Conservation (phyloP, 2,113 vertebrate species). For the Melanerpes formicivorus region DNA sequence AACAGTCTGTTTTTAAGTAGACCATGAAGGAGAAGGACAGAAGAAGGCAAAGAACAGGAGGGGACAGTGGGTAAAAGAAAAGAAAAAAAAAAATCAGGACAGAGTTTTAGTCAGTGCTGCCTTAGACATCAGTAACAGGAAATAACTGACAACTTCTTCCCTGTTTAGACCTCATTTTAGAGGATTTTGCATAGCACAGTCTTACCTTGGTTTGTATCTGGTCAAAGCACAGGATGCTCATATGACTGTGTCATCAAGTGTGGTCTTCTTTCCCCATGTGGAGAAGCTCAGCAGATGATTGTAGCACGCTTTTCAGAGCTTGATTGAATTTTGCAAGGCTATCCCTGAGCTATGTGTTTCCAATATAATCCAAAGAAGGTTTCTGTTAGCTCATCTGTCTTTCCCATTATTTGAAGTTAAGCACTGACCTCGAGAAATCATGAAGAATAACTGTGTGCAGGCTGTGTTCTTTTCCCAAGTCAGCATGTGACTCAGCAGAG, state of each 20-base stretch:
- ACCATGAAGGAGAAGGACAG: background rate
- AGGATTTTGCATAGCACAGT: background rate
- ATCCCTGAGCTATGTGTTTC: background rate
- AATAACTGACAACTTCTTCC: background rate
- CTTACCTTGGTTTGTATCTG: background rate
- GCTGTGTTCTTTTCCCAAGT: background rate
- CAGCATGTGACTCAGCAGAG: background rate
- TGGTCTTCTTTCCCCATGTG: background rate
- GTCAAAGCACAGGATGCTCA: fast-evolving
- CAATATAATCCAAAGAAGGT: background rate
- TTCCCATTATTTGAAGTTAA: background rate
- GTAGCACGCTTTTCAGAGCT: background rate
- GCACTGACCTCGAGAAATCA: background rate
- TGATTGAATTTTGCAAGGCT: background rate
- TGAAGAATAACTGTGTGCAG: background rate
- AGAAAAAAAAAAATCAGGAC: background rate
- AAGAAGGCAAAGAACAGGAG: background rate
- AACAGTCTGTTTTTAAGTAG: background rate
- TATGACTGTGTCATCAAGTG: background rate
- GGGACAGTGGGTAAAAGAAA: background rate
- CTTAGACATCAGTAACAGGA: background rate
- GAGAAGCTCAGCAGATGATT: background rate
- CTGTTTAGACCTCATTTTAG: background rate
- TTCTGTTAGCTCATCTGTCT: background rate
- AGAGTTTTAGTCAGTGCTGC: background rate